Evolutionary conservation across 2,888 invertebrate species (phyloP), one percentile per base, ranked within the genome.

Genomic region (Hyposoter didymator): DNA sequence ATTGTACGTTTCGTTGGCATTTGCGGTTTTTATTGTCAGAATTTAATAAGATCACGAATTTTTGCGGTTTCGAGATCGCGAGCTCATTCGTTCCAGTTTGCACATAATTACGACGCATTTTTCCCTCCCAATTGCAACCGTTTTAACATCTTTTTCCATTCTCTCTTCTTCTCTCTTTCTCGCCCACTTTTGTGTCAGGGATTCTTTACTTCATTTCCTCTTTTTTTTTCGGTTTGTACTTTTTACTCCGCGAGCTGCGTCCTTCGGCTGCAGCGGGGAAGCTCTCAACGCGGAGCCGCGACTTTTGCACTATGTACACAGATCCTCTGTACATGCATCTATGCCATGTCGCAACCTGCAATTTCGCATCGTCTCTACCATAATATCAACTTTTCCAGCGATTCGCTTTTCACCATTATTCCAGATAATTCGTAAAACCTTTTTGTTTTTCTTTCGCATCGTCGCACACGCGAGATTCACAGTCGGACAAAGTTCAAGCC

Each of bases 41-140:
- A 90, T 90, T 90, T 91, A 92, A 92, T 92, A 91, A 92, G 92
- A 93, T 93, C 92, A 93, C 92, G 93, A 93, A 93, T 92, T 92
- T 92, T 93, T 91, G 93, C 91, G 93, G 93, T 93, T 90, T 91
- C 90, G 89, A 89, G 69, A n/a, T n/a, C 70, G 66, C 70, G 62
- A 73, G 74, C 39, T 39, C 39, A 73, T 72, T 47, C 66, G 78
- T 83, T 83, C 66, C 72, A 85, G 64, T 82, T 72, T 45, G 62
- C 59, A 70, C 70, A 83, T 80, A 73, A 85, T 85, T 85, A 83
- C 78, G 64, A 70, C 69, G 75, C 62, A 39, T 59, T 52, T 28
- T 59, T 45, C 62, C 2, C 72, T 39, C 22, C 74, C 19, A 49
- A 32, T n/a, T 49, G 55, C 45, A 22, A 75, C 66, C 62, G 32